Conservation (phyloP, 1,140 invertebrate species). For the Calephelis virginiensis region DNA sequence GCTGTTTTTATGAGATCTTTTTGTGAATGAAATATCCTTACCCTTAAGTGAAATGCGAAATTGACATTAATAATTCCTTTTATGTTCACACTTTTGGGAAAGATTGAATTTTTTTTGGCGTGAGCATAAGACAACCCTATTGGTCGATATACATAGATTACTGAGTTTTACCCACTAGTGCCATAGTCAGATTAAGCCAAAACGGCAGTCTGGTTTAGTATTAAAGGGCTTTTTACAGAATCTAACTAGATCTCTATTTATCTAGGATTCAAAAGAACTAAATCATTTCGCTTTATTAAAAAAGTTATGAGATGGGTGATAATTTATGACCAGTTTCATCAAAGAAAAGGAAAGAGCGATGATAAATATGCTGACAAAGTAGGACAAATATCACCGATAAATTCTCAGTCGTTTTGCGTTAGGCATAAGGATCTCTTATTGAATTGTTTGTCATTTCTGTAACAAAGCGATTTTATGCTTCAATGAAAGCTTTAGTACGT, state of each 20-base stretch:
- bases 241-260: no score
- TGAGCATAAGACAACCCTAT: no score
- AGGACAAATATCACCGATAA: slow-evolving; percentile 4
- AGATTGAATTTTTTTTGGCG: no score
- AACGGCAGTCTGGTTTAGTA: no score
- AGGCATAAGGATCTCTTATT: slow-evolving; percentile 14
- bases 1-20: slow-evolving; percentile 20
- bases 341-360: slow-evolving; percentile 1
- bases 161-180: no score
- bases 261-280: background rate
- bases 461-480: slow-evolving; percentile 10
- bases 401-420: slow-evolving; percentile 1
- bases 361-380: slow-evolving; percentile 9
- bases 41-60: background rate
- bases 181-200: no score
- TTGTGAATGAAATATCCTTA: slow-evolving; percentile 6
- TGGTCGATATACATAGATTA: no score
- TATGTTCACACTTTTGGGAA: no score
- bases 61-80: background rate
- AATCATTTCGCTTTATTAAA: background rate
- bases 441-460: slow-evolving; percentile 12
- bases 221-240: no score
- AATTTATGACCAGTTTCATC: slow-evolving; percentile 7
- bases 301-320: background rate
- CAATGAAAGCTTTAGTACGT: slow-evolving; percentile 2